Evolutionary conservation across 2,888 invertebrate genomes (phyloP), one percentile per base, ranked within the genome.

Genomic region (Saturnia pavonia): DNA sequence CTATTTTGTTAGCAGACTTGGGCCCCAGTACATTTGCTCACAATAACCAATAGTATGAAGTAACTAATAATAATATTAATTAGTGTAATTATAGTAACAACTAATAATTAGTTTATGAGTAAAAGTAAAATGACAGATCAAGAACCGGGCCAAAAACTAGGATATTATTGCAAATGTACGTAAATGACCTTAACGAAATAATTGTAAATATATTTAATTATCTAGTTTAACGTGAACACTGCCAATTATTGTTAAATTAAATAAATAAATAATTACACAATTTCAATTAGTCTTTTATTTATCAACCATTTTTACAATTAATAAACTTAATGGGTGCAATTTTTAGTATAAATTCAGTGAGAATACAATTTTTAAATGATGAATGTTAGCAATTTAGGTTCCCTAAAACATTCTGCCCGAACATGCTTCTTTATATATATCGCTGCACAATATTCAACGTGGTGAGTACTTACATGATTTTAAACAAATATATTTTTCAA

Each of bases 271-370:
- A 83, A 83, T 76, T 73, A 78, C 75, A 81, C 75, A 76, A n/a
- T 80, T 84, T 84, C 81, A 80, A 79, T 78, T 77, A 82, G 80
- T 80, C 82, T 88, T 92, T 91, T 91, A 91, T 91, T 92, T 91
- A 90, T 90, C 89, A 91, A 92, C 87, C 85, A 77, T 84, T 86
- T 82, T 85, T 84, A 88, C 84, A 85, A 83, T 78, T 76, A 79
- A 75, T 70, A 76, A 84, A 88, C 86, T 71, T 74, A 86, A 85
- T 80, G 74, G 27, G 92, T 92, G 92, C 91, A 79, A 75, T 80
- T 81, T 85, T 87, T 81, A 84, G 83, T 76, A 78, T 83, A 87
- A 84, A 84, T 81, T 85, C 82, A 75, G 89, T 90, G 88, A 83
- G 76, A 70, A 71, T 43, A 27, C 16, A 40, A 69, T 48, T 66